Evolutionary conservation across 1,140 invertebrate species (phyloP).

Genomic region (Calliopsis andreniformis): DNA sequence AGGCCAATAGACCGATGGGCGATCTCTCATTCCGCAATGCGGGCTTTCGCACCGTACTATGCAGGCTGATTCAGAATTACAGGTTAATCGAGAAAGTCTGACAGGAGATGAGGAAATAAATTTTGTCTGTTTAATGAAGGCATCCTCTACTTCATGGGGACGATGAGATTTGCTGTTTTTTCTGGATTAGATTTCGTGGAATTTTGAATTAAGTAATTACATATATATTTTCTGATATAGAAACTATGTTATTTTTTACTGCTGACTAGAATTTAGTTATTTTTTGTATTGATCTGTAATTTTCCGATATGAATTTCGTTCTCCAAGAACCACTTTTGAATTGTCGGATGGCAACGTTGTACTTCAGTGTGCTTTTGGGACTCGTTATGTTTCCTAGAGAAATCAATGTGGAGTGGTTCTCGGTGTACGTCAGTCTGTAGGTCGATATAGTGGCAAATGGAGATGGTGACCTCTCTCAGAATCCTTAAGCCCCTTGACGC

Average conservation of each 20-base stretch:
- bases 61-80: no score
- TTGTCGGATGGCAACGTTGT: neutral
- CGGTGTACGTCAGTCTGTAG: neutral
- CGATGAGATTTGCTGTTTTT: no score
- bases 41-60: slow-evolving; percentile 58
- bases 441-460: neutral
- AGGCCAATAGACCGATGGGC: slow-evolving; percentile 60
- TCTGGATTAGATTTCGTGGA: no score
- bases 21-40: slow-evolving; percentile 68
- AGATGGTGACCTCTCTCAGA: neutral
- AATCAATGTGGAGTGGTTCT: neutral
- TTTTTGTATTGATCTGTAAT: no score
- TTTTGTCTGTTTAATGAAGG: no score
- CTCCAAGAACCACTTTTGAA: neutral
- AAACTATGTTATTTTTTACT: no score
- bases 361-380: neutral
- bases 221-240: no score
- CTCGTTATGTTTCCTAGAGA: neutral
- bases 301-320: neutral
- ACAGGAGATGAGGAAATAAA: no score
- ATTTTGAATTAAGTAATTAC: no score
- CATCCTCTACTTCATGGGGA: no score
- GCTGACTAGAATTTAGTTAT: no score
- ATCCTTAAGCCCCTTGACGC: neutral
- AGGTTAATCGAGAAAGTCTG: no score